These are phyloP conservation scores for Helarctos malayanus DNA, from an alignment of 2,797 vertebrate species.

Conservation along the genomic window DNA sequence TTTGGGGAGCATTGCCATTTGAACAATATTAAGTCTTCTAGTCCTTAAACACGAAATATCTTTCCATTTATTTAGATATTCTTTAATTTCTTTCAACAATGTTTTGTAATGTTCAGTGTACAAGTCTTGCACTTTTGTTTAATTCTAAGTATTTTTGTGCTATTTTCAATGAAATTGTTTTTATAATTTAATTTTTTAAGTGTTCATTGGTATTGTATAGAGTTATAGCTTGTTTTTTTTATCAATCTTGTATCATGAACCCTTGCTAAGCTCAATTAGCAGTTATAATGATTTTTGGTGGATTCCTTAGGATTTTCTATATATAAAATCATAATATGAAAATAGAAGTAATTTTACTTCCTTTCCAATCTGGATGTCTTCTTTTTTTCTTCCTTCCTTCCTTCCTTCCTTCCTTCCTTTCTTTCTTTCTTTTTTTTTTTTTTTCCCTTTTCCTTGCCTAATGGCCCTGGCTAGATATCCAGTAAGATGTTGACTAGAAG, in stretches of 20 bases:
- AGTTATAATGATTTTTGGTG: neutral
- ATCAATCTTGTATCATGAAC: neutral
- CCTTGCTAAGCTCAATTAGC: neutral
- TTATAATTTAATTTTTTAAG: neutral
- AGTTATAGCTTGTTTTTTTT: neutral
- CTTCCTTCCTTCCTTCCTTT: too few species aligned
- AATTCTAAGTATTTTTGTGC: neutral
- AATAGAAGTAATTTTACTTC: conserved; percentile 27
- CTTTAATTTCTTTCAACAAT: neutral
- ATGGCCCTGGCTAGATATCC: neutral
- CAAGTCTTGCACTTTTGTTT: neutral
- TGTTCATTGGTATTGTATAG: neutral
- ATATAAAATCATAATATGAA: neutral
- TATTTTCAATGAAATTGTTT: neutral
- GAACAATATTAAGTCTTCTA: neutral
- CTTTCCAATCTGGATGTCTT: neutral
- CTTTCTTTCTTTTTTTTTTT: neutral
- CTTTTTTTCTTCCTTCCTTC: too few species aligned
- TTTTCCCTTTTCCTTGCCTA: neutral
- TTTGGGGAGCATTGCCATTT: neutral
- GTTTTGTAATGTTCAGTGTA: neutral
- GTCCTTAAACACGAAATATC: neutral
- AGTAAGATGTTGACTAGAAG: neutral
- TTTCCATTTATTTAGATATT: neutral
- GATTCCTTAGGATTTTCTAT: neutral